Evolutionary conservation across 1,140 invertebrate species (phyloP).

Genomic region (Macrosteles quadrilineatus): DNA sequence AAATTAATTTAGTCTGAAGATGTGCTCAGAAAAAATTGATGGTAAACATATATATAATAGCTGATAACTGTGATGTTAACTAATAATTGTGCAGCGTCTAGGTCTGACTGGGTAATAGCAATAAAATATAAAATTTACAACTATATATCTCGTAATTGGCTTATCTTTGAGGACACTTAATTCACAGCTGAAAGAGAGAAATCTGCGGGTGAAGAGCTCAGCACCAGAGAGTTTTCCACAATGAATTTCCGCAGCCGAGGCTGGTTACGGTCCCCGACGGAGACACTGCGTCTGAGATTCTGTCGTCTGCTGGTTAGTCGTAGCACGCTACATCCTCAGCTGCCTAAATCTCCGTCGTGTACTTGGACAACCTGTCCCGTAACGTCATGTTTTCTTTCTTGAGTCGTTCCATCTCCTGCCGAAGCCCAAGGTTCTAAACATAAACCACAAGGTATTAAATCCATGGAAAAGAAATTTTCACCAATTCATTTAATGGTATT

Average conservation of each 20-base stretch:
- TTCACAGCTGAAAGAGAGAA: no score
- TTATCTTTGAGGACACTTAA: no score
- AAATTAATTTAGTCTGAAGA: no score
- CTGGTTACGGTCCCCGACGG: no score
- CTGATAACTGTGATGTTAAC: no score
- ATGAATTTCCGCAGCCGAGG: neutral
- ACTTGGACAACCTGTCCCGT: conserved; percentile 82
- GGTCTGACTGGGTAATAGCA: no score
- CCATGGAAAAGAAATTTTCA: conserved; percentile 3
- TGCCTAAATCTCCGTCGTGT: conserved; percentile 58
- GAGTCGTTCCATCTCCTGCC: conserved; percentile 83
- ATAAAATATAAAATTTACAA: no score
- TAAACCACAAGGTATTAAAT: conserved; percentile 33
- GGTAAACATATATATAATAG: no score
- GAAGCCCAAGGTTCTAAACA: conserved; percentile 78
- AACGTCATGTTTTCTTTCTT: conserved; percentile 89
- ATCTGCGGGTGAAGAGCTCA: neutral
- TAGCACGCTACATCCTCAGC: neutral
- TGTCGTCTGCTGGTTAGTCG: neutral
- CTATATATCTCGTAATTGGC: no score
- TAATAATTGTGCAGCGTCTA: no score
- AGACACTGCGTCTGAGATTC: neutral
- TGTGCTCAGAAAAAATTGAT: no score
- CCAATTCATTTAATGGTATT: no score
- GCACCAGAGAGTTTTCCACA: neutral